Percentiles rank a stretch among this genome's conserved stretches.
Evolutionary conservation across 2,888 invertebrate genomes (phyloP).

Genomic region (Incurvaria masculella): DNA sequence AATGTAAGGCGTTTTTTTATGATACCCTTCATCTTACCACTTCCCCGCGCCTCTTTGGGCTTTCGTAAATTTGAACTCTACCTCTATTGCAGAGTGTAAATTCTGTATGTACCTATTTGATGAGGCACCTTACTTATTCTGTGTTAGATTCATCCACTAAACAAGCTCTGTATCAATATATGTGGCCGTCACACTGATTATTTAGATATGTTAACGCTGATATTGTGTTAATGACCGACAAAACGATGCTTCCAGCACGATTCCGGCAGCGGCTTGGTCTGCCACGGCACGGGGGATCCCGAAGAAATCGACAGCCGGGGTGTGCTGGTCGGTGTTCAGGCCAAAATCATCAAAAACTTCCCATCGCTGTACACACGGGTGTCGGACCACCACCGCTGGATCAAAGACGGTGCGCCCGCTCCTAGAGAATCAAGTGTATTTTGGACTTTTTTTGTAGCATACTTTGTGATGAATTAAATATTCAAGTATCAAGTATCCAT

Average conservation of each 20-base stretch:
- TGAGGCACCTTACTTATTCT: conserved; percentile 3
- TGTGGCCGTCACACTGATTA: background rate
- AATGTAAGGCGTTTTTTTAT: too few relatives aligned
- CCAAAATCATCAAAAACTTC: conserved; percentile 23
- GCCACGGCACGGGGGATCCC: conserved; percentile 32
- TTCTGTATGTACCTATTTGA: background rate
- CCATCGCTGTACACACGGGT: conserved; percentile 28
- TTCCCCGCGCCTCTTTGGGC: too few relatives aligned
- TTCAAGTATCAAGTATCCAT: conserved; percentile 1
- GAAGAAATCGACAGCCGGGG: conserved; percentile 24
- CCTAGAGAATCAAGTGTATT: conserved; percentile 6
- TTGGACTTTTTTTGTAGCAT: conserved; percentile 6
- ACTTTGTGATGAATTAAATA: conserved; percentile 5
- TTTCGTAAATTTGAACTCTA: background rate
- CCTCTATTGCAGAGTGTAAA: background rate
- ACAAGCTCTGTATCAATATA: background rate
- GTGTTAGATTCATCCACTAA: conserved; percentile 4
- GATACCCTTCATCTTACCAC: too few relatives aligned
- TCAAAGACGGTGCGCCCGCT: conserved; percentile 18
- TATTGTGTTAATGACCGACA: conserved; percentile 9
- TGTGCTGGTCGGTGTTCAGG: conserved; percentile 30
- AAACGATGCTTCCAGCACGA: conserved; percentile 29
- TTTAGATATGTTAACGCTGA: conserved; percentile 8
- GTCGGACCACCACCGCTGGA: conserved; percentile 26
- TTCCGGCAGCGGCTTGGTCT: conserved; percentile 32